Base-by-base conservation (phyloP, 1,140 invertebrate species). In the Neuroterus valhalla region DNA sequence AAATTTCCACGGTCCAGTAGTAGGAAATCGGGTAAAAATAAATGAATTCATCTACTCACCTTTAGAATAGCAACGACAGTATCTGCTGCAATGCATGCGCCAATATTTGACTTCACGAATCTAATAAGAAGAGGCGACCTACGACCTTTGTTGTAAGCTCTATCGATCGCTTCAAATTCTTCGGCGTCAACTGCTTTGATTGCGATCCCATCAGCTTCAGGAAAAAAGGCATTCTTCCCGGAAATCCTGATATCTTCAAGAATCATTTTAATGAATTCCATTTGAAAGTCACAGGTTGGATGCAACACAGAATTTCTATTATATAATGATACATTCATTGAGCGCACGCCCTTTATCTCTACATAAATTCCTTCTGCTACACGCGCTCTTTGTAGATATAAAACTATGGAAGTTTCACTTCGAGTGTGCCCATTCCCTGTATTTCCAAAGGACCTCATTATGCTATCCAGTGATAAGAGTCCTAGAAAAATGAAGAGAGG, bases 101-200 rank as follows among this genome's bases (percentile, higher is more conserved):
- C n/a, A n/a, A n/a, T n/a, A n/a, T n/a, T n/a, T n/a, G n/a, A n/a
- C n/a, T n/a, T n/a, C n/a, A n/a, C n/a, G n/a, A n/a, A n/a, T n/a
- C n/a, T n/a, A n/a, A n/a, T n/a, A n/a, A 93, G 84, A 5, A 96
- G 89, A 17, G 95, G 94, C 10, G 88, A 89, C 0, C 87, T 87
- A 17, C 93, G 89, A 21, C 92, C 92, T 31, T 91, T 93, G 78
- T 95, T 95, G 85, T 97, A 95, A 5, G 97, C 92, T 81, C 94
- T 93, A 55, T 95, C 93, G 26, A 98, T 94, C 1, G 96, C 94
- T 81, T 93, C 91, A 4, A 95, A 88, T 89, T 98, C 97, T n/a
- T n/a, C n/a, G n/a, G n/a, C n/a, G n/a, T n/a, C n/a, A n/a, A n/a
- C n/a, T n/a, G n/a, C n/a, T n/a, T 87, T 97, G 0, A 95, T 93